Evolutionary conservation across 1,140 invertebrate species (phyloP).

Genomic region (Phenacoccus solenopsis): DNA sequence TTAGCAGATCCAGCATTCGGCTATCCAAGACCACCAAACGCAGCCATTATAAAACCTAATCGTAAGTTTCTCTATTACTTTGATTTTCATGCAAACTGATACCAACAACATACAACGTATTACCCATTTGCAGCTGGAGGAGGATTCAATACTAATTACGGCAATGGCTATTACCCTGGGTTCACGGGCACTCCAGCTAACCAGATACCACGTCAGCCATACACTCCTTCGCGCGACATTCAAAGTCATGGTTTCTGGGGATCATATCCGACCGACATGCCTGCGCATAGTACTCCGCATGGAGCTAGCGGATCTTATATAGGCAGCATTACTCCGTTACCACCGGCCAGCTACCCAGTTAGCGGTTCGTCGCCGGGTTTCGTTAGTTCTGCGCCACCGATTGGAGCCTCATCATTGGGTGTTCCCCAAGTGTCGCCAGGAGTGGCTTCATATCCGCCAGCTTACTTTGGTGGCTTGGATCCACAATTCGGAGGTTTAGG

Average conservation of each 20-base stretch:
- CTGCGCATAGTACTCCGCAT: background rate
- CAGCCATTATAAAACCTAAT: slow-evolving; percentile 21
- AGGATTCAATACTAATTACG: slow-evolving; percentile 20
- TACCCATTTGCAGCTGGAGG: no score
- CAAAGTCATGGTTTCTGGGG: background rate
- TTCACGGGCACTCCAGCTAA: slow-evolving; percentile 29
- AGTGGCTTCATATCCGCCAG: background rate
- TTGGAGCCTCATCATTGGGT: background rate
- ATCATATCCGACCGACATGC: background rate
- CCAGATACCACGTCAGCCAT: slow-evolving; percentile 10
- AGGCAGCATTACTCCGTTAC: background rate
- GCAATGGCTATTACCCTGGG: slow-evolving; percentile 25
- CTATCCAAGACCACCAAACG: slow-evolving; percentile 33
- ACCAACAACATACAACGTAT: no score
- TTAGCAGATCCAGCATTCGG: background rate
- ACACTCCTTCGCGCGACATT: slow-evolving; percentile 11
- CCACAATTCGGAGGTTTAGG: background rate
- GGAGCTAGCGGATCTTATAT: background rate
- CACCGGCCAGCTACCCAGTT: background rate
- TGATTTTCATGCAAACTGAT: no score
- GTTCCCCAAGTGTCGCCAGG: background rate
- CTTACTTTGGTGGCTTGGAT: background rate
- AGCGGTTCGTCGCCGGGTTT: background rate
- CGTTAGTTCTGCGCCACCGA: background rate
- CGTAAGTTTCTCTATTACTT: no score